A percentile compares a stretch with the other conserved stretches of the same genome.
Conservation (phyloP, 1,140 invertebrate genomes). For the Drosophila pruinosa region DNA sequence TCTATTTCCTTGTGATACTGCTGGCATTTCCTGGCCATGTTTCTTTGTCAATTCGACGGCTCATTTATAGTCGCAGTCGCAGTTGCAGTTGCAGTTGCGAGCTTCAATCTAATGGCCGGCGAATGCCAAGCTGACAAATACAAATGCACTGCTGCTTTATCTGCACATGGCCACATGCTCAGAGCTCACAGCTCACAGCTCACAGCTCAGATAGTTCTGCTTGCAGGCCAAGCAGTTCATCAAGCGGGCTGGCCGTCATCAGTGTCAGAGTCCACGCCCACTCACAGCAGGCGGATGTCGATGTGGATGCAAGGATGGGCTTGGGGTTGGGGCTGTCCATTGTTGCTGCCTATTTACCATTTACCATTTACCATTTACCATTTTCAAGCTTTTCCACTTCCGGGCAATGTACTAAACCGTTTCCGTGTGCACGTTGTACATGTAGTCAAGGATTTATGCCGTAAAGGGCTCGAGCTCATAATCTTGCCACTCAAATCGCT, state of each 20-base stretch:
- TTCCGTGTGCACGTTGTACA: slow-evolving; percentile 49
- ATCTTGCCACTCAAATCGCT: slow-evolving; percentile 76
- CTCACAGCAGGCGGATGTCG: background rate
- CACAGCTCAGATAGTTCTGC: background rate
- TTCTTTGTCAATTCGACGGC: slow-evolving; percentile 61
- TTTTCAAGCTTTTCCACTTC: slow-evolving; percentile 57
- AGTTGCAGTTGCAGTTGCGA: background rate
- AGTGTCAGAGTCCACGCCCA: slow-evolving; percentile 1
- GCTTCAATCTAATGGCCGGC: slow-evolving; percentile 33
- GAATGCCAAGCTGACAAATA: slow-evolving; percentile 48
- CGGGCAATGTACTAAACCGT: slow-evolving; percentile 70
- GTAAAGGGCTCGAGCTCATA: slow-evolving; percentile 56
- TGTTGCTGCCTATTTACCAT: slow-evolving; percentile 39
- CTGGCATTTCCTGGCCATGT: slow-evolving; percentile 51
- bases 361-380: slow-evolving; percentile 45
- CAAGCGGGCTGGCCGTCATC: slow-evolving; percentile 29
- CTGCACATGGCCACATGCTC: slow-evolving; percentile 30
- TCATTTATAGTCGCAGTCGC: slow-evolving; percentile 54
- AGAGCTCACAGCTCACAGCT: background rate
- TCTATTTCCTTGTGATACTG: background rate
- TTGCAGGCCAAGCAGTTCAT: slow-evolving; percentile 33
- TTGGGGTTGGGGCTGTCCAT: background rate
- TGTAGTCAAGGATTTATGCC: slow-evolving; percentile 62
- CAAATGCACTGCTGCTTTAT: slow-evolving; percentile 59
- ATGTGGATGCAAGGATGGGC: background rate